Evolutionary conservation across 2,113 vertebrate species (phyloP).

Genomic region (Hydrochoerus hydrochaeris): DNA sequence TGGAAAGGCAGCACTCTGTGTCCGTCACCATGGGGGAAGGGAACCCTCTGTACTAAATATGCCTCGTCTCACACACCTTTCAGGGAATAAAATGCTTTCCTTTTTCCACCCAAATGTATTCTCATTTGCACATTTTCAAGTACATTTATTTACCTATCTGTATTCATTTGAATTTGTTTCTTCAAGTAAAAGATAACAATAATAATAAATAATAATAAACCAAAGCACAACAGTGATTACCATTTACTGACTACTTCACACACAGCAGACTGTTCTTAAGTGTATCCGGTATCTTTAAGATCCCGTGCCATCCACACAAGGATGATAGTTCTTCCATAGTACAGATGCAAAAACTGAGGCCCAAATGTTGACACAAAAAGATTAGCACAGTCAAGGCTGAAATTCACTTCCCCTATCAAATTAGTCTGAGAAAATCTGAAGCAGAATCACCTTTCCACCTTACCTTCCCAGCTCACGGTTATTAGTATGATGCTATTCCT

Average conservation of each 20-base stretch:
- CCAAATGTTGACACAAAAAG: neutral
- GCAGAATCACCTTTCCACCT: neutral
- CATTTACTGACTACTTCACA: neutral
- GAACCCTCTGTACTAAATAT: neutral
- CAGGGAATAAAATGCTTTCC: neutral
- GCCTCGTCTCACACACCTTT: neutral
- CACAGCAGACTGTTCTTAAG: neutral
- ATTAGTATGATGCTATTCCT: neutral
- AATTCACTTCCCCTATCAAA: neutral
- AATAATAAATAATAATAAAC: neutral
- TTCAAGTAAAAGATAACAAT: neutral
- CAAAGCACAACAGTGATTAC: neutral
- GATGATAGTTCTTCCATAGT: neutral
- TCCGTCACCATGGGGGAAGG: neutral
- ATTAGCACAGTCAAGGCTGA: neutral
- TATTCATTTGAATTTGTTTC: neutral
- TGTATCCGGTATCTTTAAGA: neutral
- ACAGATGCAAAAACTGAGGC: neutral
- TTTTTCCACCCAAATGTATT: neutral
- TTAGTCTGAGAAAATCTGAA: neutral
- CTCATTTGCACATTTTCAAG: slow-evolving; percentile 4
- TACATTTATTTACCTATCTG: neutral
- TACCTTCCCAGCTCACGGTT: neutral
- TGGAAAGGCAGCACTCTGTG: neutral
- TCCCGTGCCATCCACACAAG: neutral